These are phyloP conservation scores for Stratiomys singularior DNA, from an alignment of 2,888 invertebrate species.

Conservation along the genomic window DNA sequence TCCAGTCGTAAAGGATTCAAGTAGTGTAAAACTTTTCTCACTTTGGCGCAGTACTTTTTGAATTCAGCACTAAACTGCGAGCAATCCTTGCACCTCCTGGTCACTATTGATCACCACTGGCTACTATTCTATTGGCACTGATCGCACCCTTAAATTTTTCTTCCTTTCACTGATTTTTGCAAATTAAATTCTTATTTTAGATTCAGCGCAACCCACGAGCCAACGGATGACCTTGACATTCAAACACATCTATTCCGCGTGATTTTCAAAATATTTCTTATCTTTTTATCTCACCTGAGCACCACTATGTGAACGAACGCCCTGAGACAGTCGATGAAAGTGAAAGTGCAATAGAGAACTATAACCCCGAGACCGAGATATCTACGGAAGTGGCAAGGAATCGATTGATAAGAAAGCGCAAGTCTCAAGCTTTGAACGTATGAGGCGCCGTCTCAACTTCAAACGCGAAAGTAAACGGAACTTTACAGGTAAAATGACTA, in stretches of 20 bases:
- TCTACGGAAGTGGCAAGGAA: neutral
- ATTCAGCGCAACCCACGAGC: neutral
- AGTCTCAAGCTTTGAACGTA: neutral
- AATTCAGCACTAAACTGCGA: too few relatives aligned
- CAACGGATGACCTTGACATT: constrained; percentile 6
- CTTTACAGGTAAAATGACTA: neutral
- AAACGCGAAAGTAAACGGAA: neutral
- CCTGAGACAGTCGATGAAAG: neutral
- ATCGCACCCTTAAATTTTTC: neutral
- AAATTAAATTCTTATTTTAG: neutral
- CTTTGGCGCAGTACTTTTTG: too few relatives aligned
- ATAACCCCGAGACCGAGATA: neutral
- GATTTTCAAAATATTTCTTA: neutral
- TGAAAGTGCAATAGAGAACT: constrained; percentile 5
- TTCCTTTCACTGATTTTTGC: neutral
- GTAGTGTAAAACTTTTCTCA: too few relatives aligned
- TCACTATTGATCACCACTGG: neutral
- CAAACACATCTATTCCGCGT: neutral
- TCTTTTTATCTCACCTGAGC: neutral
- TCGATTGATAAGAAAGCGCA: constrained; percentile 29
- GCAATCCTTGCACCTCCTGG: too few relatives aligned
- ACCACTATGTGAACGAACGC: neutral
- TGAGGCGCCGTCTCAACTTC: neutral
- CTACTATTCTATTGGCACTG: neutral
- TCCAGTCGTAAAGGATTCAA: too few relatives aligned